phyloP scores from a whole-genome alignment of 1,140 invertebrate genomes.

The Papilio machaon region DNA sequence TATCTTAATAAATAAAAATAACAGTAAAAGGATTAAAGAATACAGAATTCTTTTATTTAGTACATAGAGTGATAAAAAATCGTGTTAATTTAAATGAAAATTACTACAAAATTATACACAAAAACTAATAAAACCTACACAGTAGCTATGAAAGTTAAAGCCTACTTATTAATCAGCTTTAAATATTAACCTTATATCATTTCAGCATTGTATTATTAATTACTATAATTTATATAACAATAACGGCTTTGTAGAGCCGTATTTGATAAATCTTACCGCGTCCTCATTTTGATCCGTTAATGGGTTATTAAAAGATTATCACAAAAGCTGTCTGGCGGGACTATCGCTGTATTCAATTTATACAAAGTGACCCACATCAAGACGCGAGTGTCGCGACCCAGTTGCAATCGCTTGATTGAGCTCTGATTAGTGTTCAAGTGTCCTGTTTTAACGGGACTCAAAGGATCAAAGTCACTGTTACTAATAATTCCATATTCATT shows the following conservation, averaged over 20 bases:
- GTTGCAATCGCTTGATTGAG: conserved; percentile 53
- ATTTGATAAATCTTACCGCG: conserved; percentile 39
- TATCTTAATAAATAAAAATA: too few species aligned
- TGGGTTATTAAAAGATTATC: conserved; percentile 38
- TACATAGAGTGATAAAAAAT: neutral
- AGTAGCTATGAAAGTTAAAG: neutral
- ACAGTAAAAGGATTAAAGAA: too few species aligned
- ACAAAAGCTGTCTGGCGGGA: conserved; percentile 23
- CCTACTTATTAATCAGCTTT: neutral
- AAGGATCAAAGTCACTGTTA: neutral
- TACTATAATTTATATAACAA: conserved; percentile 14
- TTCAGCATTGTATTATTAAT: conserved; percentile 3
- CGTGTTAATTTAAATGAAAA: neutral
- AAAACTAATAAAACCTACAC: neutral
- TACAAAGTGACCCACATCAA: conserved; percentile 42
- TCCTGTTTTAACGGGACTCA: neutral
- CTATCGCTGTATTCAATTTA: conserved; percentile 44
- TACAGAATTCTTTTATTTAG: too few species aligned
- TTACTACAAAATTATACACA: neutral
- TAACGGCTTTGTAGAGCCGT: conserved; percentile 37
- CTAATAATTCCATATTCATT: neutral
- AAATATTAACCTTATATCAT: neutral
- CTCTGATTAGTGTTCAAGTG: conserved; percentile 40
- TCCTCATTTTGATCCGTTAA: conserved; percentile 36
- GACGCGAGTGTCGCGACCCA: conserved; percentile 50